Evolutionary conservation across 2,888 invertebrate genomes (phyloP).

Genomic region (Drosophila diplacantha): DNA sequence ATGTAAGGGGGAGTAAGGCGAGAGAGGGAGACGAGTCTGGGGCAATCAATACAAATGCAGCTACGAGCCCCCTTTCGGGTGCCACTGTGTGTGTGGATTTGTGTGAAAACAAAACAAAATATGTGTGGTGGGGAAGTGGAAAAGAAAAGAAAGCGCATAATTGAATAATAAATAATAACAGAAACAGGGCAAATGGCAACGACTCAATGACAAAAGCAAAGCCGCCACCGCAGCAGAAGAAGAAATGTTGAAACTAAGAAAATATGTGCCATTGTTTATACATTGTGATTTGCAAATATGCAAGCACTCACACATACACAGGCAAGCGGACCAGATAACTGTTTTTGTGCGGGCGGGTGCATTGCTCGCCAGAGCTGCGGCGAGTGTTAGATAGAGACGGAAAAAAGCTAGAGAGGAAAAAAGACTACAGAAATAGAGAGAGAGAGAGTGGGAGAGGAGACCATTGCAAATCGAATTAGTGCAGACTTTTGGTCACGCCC

Average conservation of each 20-base stretch:
- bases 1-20: slow-evolving; percentile 15
- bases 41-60: slow-evolving; percentile 61
- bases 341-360: slow-evolving; percentile 45
- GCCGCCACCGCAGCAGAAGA: slow-evolving; percentile 37
- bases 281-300: slow-evolving; percentile 50
- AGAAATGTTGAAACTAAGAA: slow-evolving; percentile 33
- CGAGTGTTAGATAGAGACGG: slow-evolving; percentile 21
- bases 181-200: slow-evolving; percentile 50
- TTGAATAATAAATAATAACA: slow-evolving; percentile 69
- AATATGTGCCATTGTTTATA: slow-evolving; percentile 60
- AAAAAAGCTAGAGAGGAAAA: slow-evolving; percentile 6
- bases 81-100: slow-evolving; percentile 24
- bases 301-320: slow-evolving; percentile 14
- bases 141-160: slow-evolving; percentile 67
- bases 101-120: slow-evolving; percentile 65
- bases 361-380: slow-evolving; percentile 33
- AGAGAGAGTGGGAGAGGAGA: slow-evolving; percentile 5
- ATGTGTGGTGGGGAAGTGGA: slow-evolving; percentile 47
- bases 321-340: slow-evolving; percentile 29
- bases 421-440: slow-evolving; percentile 6
- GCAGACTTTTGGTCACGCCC: slow-evolving; percentile 61
- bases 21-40: slow-evolving; percentile 45
- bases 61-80: slow-evolving; percentile 29
- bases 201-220: slow-evolving; percentile 57
- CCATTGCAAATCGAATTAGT: slow-evolving; percentile 42